Percentiles rank a stretch among this genome's conserved stretches.
Conservation (phyloP, 2,888 invertebrate genomes). For the Sialis lutaria region DNA sequence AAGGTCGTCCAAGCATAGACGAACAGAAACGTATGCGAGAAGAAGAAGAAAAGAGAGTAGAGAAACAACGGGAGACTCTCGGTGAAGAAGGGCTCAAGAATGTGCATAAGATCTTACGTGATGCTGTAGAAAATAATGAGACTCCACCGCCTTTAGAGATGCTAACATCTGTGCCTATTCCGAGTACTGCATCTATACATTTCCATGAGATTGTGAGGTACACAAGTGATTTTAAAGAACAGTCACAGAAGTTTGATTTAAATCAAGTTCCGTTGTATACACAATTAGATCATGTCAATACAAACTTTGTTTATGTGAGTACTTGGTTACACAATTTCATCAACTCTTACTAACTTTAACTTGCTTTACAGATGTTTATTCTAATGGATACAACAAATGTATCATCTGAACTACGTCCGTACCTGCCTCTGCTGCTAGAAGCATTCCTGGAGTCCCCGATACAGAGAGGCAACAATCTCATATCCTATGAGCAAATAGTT, state of each 20-base stretch:
- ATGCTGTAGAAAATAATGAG: conserved; percentile 63
- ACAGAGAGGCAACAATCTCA: conserved; percentile 31
- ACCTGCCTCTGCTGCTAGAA: conserved; percentile 59
- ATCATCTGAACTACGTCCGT: conserved; percentile 40
- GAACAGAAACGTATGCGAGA: conserved; percentile 47
- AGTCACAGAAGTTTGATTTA: conserved; percentile 38
- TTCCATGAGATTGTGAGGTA: conserved; percentile 38
- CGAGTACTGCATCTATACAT: conserved; percentile 51
- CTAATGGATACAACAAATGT: conserved; percentile 50
- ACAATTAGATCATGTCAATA: conserved; percentile 61
- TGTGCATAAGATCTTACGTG: conserved; percentile 39
- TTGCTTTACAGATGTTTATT: conserved; percentile 43
- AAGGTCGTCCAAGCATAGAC: conserved; percentile 43
- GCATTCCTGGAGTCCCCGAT: conserved; percentile 62
- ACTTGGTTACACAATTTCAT: conserved; percentile 1
- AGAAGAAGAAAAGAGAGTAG: conserved; percentile 54
- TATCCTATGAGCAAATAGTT: conserved; percentile 57
- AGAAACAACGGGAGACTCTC: conserved; percentile 41
- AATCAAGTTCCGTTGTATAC: conserved; percentile 52
- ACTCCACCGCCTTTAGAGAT: conserved; percentile 51
- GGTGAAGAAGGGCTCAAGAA: conserved; percentile 50
- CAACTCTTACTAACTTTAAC: not conserved
- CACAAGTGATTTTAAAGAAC: conserved; percentile 24
- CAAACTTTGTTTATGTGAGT: conserved; percentile 72
- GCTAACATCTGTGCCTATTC: conserved; percentile 56